Base-by-base conservation (phyloP, 2,888 invertebrate genomes). In the Electrophaes corylata region DNA sequence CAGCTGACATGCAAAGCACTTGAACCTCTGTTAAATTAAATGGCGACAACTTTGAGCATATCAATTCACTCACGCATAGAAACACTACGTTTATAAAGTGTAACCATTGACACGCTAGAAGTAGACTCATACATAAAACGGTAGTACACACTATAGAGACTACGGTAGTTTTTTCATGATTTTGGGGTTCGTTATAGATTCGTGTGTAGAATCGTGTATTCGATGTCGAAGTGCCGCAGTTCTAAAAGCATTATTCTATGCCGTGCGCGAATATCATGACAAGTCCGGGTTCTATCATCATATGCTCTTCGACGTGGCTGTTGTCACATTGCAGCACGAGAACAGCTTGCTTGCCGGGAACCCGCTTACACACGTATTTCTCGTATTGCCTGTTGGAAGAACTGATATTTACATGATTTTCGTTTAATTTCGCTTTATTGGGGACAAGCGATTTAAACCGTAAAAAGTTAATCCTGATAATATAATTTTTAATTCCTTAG, bases 221-320 rank as follows among this genome's bases (percentile, higher is more conserved):
- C 35, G 12, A 23, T 23, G 23, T 23, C 23, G 2, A 29, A 10
- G 26, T 29, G 26, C 10, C n/a, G n/a, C 2, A 2, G 23, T 23
- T 5, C 5, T 29, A 29, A 29, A 2, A 6, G 16, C 10, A 31
- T 16, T 53, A 57, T 53, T 57, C 57, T 26, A 61, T 60, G n/a
- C 98, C 99, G 87, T 99, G 98, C 60, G 99, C 99, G 90, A 99
- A 99, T 78, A 99, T 98, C 98, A 99, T 98, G 49, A 99, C 98
- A 66, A 99, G 93, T 1, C 98, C 99, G 0, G 98, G 98, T 72
- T 98, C 98, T 37, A 97, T 94, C 94, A 98, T 98, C 94, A 99
- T 97, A 74, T 98, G 98, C 65, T 98, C 98, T 56, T 97, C 96
- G 93, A 99, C 98, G 82, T 98, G 98, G 2, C 95, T 93, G 83